phyloP scores from a whole-genome alignment of 2,113 vertebrate genomes.

The Melospiza melodia region DNA sequence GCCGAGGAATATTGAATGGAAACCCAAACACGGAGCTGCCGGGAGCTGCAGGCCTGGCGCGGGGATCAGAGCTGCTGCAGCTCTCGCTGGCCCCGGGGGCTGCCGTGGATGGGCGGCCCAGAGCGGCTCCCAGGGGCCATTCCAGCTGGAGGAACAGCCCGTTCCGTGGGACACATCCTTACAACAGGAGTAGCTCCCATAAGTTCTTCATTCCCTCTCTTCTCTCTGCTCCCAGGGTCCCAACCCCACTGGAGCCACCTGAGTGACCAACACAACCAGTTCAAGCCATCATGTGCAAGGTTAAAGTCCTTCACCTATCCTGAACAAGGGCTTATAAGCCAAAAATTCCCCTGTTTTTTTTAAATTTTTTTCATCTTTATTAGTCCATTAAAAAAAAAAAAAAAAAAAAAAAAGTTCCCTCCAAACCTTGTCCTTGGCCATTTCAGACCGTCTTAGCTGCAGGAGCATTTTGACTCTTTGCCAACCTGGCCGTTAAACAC shows the following conservation, averaged over 20 bases:
- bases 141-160: not conserved
- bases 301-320: not conserved
- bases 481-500: not conserved
- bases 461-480: not conserved
- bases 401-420: not conserved
- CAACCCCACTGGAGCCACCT: not conserved
- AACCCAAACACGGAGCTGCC: slow-evolving; percentile 17
- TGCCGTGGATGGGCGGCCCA: not conserved
- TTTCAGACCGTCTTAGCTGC: not conserved
- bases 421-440: not conserved
- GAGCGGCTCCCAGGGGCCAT: rapidly evolving
- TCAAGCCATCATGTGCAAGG: rapidly evolving
- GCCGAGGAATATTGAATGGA: slow-evolving; percentile 47
- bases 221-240: not conserved
- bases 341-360: not conserved
- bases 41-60: not conserved
- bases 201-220: rapidly evolving
- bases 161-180: rapidly evolving
- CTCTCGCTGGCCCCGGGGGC: not conserved
- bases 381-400: not conserved
- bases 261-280: not conserved
- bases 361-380: not conserved
- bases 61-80: not conserved
- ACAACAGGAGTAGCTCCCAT: rapidly evolving
- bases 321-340: not conserved